Percentiles rank a stretch among this genome's conserved stretches.
phyloP scores from a whole-genome alignment of 1,140 invertebrate genomes.

The Hypsibius dujardini region DNA sequence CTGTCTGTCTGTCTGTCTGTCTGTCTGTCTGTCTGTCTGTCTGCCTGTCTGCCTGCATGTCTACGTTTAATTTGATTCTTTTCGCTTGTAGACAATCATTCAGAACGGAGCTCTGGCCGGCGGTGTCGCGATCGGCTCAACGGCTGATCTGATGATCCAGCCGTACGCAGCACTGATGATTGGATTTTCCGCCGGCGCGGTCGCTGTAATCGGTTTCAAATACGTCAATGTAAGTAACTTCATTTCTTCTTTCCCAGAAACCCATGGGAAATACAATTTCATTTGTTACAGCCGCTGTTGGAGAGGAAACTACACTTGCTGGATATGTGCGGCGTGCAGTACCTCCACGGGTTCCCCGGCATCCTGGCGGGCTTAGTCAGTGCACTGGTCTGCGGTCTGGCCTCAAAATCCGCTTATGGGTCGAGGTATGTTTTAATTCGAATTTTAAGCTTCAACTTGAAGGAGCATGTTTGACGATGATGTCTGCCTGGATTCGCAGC shows the following conservation, averaged over 20 bases:
- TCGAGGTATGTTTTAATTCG: conserved; percentile 7
- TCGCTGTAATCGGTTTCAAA: conserved; percentile 32
- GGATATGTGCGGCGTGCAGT: conserved; percentile 37
- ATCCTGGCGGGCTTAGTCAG: conserved; percentile 32
- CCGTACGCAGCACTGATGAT: conserved; percentile 34
- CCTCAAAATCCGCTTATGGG: neutral
- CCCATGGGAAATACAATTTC: conserved; percentile 15
- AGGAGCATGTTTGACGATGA: neutral
- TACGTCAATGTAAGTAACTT: conserved; percentile 30
- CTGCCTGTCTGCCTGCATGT: no score
- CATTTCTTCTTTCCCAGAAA: neutral
- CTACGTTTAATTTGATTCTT: no score
- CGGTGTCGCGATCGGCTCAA: conserved; percentile 36
- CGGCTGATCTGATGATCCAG: conserved; percentile 33
- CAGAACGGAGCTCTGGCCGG: conserved; percentile 38
- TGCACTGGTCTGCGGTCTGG: conserved; percentile 17
- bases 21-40: no score
- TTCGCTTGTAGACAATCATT: conserved; percentile 33
- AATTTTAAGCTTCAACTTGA: neutral
- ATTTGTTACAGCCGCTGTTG: conserved; percentile 29
- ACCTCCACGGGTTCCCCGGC: conserved; percentile 37
- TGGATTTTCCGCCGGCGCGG: conserved; percentile 31
- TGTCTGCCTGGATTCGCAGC: conserved; percentile 27
- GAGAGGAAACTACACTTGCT: conserved; percentile 31
- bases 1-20: no score